phyloP scores from a whole-genome alignment of 2,797 vertebrate species.

The Sebastiscus tertius region DNA sequence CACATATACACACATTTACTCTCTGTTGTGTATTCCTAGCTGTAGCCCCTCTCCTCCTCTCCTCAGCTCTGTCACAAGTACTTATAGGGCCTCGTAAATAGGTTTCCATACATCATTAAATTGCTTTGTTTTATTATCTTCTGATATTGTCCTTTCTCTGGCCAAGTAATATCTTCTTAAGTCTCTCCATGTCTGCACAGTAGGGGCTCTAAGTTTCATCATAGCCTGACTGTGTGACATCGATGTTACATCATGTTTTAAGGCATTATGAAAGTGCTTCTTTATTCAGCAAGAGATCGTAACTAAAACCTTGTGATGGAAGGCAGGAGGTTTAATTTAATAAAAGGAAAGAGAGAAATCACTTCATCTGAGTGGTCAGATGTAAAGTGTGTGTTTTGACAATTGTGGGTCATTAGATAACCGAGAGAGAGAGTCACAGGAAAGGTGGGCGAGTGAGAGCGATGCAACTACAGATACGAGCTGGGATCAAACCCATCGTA shows the following conservation, averaged over 20 bases:
- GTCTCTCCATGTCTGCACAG: neutral
- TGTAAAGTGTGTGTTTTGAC: neutral
- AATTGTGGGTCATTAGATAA: constrained; percentile 17
- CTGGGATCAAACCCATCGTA: neutral
- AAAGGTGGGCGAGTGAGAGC: neutral
- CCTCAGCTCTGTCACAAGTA: neutral
- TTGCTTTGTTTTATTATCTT: neutral
- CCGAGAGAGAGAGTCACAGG: neutral
- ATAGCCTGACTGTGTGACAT: neutral
- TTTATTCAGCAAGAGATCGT: neutral
- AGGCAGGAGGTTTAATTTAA: neutral
- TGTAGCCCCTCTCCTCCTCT: neutral
- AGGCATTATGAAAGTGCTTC: neutral
- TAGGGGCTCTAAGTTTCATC: neutral
- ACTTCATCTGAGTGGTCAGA: neutral
- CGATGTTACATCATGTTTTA: neutral
- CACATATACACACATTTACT: neutral
- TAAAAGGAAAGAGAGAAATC: neutral
- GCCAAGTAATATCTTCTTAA: neutral
- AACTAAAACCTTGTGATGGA: neutral
- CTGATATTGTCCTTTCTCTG: neutral
- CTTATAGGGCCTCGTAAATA: neutral
- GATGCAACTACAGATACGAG: neutral
- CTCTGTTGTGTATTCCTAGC: neutral
- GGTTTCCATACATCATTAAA: neutral